phyloP scores from a whole-genome alignment of 2,113 vertebrate species.

The Stictonetta naevosa region DNA sequence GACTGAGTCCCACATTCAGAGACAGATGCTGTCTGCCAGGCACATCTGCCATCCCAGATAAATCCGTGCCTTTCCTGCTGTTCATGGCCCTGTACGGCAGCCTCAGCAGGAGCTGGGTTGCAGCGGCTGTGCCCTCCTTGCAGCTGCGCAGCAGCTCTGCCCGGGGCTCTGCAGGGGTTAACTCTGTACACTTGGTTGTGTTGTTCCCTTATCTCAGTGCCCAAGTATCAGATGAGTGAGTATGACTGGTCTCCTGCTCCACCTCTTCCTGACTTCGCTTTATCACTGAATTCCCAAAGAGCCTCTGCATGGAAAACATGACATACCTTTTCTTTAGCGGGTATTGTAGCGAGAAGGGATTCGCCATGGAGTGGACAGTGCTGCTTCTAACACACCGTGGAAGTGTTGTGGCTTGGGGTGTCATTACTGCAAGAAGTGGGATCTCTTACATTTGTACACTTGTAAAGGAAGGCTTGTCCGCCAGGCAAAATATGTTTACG shows the following conservation, averaged over 20 bases:
- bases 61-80: neutral
- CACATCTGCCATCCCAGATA: neutral
- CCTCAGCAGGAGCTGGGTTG: rapidly evolving
- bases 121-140: neutral
- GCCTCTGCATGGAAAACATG: neutral
- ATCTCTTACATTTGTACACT: neutral
- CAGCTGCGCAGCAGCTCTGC: neutral
- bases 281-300: neutral
- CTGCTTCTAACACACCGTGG: neutral
- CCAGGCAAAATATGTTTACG: neutral
- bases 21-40: neutral
- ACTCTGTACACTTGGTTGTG: neutral
- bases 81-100: neutral
- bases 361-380: neutral
- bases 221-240: neutral
- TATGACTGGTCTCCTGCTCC: slow-evolving; percentile 8
- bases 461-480: neutral
- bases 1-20: neutral
- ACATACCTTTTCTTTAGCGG: neutral
- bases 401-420: neutral
- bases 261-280: slow-evolving; percentile 42
- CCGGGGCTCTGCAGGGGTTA: neutral
- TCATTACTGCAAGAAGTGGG: neutral
- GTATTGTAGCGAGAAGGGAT: rapidly evolving
- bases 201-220: neutral